These are phyloP conservation scores for Eremophila alpestris DNA, from an alignment of 2,797 vertebrate species.

Conservation along the genomic window DNA sequence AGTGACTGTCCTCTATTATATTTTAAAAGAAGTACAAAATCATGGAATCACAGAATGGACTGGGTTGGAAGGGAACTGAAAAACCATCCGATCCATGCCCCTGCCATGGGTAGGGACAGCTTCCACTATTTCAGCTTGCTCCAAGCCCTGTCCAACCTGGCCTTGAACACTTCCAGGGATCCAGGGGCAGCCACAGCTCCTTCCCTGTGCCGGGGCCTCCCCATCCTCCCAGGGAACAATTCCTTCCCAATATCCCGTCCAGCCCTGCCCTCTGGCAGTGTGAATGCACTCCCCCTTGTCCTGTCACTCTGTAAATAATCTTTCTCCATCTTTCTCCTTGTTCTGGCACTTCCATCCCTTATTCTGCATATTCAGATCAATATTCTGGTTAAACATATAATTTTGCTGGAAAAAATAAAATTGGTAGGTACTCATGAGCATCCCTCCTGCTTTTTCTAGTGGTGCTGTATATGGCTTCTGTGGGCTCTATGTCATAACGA, in stretches of 20 bases:
- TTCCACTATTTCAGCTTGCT: fast-evolving
- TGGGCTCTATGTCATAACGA: not conserved
- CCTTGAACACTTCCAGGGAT: not conserved
- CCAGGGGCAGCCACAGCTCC: not conserved
- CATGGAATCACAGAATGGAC: not conserved
- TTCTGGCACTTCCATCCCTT: not conserved
- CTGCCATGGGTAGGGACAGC: not conserved
- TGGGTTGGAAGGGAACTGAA: not conserved
- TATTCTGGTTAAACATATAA: not conserved
- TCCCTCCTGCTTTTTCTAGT: not conserved
- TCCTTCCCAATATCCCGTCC: not conserved
- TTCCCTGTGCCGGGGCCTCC: fast-evolving
- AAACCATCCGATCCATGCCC: fast-evolving
- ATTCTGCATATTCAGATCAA: not conserved
- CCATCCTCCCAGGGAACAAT: fast-evolving
- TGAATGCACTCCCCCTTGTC: not conserved
- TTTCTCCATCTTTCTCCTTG: not conserved
- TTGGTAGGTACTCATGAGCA: not conserved
- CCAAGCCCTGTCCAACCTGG: fast-evolving
- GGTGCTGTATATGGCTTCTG: not conserved
- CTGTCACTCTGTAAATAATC: not conserved
- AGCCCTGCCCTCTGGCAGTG: not conserved
- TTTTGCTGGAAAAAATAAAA: not conserved
- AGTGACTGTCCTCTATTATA: not conserved
- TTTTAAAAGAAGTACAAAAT: not conserved